A percentile compares a stretch with the other conserved stretches of the same genome.
These are phyloP conservation scores for Brassicogethes aeneus DNA, from an alignment of 2,888 invertebrate species.

Conservation along the genomic window DNA sequence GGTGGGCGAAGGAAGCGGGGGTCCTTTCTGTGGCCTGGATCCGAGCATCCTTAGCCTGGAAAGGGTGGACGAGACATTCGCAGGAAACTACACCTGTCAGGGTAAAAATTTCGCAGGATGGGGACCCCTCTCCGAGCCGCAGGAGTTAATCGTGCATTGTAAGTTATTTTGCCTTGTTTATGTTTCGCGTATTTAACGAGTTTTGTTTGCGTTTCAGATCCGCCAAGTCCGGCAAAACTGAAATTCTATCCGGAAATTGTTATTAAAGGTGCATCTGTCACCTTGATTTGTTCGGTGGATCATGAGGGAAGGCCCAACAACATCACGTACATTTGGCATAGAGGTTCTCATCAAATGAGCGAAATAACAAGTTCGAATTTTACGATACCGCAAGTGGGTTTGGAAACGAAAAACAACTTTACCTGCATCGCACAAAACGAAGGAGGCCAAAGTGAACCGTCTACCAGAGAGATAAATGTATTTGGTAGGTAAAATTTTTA, in stretches of 20 bases:
- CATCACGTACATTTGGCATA: conserved; percentile 68
- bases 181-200: too few species aligned
- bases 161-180: too few species aligned
- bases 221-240: conserved; percentile 75
- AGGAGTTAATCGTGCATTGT: conserved; percentile 76
- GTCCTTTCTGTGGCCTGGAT: conserved; percentile 74
- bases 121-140: conserved; percentile 70
- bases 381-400: conserved; percentile 73
- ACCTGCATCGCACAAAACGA: conserved; percentile 80
- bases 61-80: conserved; percentile 79
- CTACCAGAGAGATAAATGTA: conserved; percentile 61
- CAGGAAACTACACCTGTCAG: conserved; percentile 90
- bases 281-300: conserved; percentile 74
- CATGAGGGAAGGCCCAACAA: conserved; percentile 76
- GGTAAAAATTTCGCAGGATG: conserved; percentile 85
- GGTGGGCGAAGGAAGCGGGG: conserved; percentile 41
- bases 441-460: conserved; percentile 68
- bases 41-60: conserved; percentile 78
- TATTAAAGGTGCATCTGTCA: conserved; percentile 72
- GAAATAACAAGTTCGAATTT: conserved; percentile 70
- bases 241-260: conserved; percentile 66
- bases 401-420: conserved; percentile 83
- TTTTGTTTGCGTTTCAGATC: too few species aligned
- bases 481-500: conserved; percentile 52
- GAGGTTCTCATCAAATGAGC: conserved; percentile 64